Conservation (phyloP, 2,113 vertebrate species). For the Sisor rabdophorus region DNA sequence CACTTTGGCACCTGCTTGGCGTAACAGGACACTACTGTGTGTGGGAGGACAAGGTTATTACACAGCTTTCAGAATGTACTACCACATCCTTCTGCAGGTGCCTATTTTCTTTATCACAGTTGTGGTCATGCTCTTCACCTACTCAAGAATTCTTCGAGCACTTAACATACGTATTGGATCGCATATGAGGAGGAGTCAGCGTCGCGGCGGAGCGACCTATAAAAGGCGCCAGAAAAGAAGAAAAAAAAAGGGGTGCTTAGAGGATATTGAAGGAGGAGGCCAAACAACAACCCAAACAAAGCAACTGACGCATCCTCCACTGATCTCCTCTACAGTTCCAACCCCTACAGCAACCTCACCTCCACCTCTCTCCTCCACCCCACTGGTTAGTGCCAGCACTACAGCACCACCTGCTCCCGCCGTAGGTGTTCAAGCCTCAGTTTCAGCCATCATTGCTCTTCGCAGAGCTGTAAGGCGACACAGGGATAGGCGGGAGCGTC, state of each 20-base stretch:
- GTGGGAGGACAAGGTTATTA: conserved; percentile 80
- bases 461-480: conserved; percentile 92
- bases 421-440: conserved; percentile 92
- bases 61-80: conserved; percentile 88
- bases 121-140: conserved; percentile 91
- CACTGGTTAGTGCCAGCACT: conserved; percentile 80
- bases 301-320: conserved; percentile 29
- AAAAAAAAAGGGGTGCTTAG: conserved; percentile 75
- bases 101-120: conserved; percentile 94
- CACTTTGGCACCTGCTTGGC: conserved; percentile 13
- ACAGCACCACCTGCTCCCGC: conserved; percentile 78
- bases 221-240: conserved; percentile 81
- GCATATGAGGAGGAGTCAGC: conserved; percentile 35
- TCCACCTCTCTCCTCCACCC: conserved; percentile 69
- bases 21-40: conserved; percentile 49
- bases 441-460: conserved; percentile 94
- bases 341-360: conserved; percentile 83
- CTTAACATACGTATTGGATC: conserved; percentile 88
- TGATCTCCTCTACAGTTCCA: conserved; percentile 64
- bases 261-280: conserved; percentile 21
- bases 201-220: conserved; percentile 75
- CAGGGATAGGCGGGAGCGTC: conserved; percentile 90
- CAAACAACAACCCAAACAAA: conserved; percentile 35
- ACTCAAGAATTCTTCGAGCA: conserved; percentile 94
- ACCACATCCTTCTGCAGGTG: conserved; percentile 91